Base-by-base conservation (phyloP, 2,113 vertebrate species). In the Corythornis vintsioides region DNA sequence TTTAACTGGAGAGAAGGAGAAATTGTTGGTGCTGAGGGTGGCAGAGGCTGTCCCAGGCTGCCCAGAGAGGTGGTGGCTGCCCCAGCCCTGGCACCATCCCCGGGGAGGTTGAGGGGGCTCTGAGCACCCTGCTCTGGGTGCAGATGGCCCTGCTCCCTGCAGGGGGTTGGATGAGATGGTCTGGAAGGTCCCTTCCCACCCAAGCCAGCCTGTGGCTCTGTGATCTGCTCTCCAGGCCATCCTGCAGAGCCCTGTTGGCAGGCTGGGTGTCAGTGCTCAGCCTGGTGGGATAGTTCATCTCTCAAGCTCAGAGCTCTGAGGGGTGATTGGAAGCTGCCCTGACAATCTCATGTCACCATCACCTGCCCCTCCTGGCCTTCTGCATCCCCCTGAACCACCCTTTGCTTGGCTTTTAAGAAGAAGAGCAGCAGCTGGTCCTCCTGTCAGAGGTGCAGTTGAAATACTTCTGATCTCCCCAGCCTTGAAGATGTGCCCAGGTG, bases 261-360 rank as follows among this genome's bases (percentile, higher is more conserved):
- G 45, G 40, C 10, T 25, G 50, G 15, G 5, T 12, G 17, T 12
- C 42, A 21, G 6, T 4, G 3, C 28, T 43, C 10, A 16, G 78
- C 6, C 52, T 81, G 70, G 45, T 0, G 3, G 15, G 19, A 28
- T 7, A 1, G 63, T 0, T 33, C 33, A 13, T 14, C 38, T 57
- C 35, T 57, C 47, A 33, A 6, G 18, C 5, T n/a, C 61, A 24
- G 86, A 60, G 50, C 15, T 61, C 25, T 38, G 3, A 3, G 0
- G n/a, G 16, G 21, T 26, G 28, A 31, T 16, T 5, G 3, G 60
- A 42, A 12, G 18, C 52, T 59, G 9, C 10, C 11, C 45, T 43
- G 42, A 3, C 29, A 5, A 12, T 16, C 42, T 15, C 48, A 0
- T 4, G 52, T 33, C 85, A 14, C 38, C 15, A 22, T 53, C 33